These are phyloP conservation scores for Latrodectus hesperus DNA, from an alignment of 2,888 invertebrate genomes.

Conservation along the genomic window DNA sequence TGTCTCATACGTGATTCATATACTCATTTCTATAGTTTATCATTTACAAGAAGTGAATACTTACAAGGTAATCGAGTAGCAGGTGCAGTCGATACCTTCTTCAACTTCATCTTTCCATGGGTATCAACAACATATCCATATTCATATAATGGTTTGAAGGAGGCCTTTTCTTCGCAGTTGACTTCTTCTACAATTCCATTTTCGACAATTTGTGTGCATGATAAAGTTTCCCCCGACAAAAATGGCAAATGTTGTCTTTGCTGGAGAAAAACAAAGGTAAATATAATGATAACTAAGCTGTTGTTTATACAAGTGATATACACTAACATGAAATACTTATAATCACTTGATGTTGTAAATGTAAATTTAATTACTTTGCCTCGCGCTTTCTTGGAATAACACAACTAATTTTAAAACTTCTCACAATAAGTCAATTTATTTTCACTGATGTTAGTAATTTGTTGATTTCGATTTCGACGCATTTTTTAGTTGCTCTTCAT, in stretches of 20 bases:
- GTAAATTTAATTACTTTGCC: no score
- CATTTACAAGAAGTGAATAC: background rate
- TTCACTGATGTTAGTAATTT: no score
- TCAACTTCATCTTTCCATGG: slow-evolving; percentile 9
- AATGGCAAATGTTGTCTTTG: slow-evolving; percentile 49
- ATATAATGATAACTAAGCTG: background rate
- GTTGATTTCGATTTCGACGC: no score
- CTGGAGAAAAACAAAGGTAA: slow-evolving; percentile 5
- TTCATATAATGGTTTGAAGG: slow-evolving; percentile 36
- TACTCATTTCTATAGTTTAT: no score
- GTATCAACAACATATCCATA: slow-evolving; percentile 39
- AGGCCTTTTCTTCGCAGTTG: slow-evolving; percentile 27
- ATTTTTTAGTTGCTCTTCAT: no score
- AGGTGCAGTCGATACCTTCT: slow-evolving; percentile 16
- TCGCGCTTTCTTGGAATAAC: no score
- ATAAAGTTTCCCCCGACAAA: slow-evolving; percentile 23
- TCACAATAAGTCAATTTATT: no score
- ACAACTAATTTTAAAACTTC: no score
- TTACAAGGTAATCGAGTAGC: slow-evolving; percentile 23
- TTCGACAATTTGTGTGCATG: slow-evolving; percentile 26
- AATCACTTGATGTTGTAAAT: no score
- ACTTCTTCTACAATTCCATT: slow-evolving; percentile 46
- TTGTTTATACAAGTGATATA: background rate
- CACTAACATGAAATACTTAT: background rate
- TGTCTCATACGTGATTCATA: no score